Evolutionary conservation across 1,140 invertebrate genomes (phyloP), one percentile per base, ranked within the genome.

Genomic region (Sarcophaga peregrina): DNA sequence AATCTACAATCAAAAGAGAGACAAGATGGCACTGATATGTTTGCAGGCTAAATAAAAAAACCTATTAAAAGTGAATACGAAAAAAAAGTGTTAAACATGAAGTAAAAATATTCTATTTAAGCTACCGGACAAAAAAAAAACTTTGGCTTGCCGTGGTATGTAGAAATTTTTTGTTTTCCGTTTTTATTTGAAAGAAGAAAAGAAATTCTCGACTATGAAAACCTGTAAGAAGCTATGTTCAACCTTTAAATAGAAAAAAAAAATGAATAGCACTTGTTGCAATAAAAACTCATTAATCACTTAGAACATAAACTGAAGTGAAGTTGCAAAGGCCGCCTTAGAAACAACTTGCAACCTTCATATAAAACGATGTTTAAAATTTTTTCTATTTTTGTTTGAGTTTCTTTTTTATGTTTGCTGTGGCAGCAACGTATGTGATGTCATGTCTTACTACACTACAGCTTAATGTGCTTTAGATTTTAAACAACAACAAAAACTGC

Each of bases 221-320:
- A 68, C 25, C 25, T 1, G 6, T 25, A 15, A 68, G 20, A 68
- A n/a, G 62, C 47, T n/a, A 46, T 48, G 45, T 47, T 75, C 10
- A 75, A 13, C 25, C 25, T n/a, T 46, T 25, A n/a, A n/a, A n/a
- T n/a, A 75, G 46, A 13, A 46, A 11, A 7, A 46, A 45, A 75
- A 46, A 46, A 46, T 15, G 45, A 5, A 11, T 17, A 75, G 46
- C 73, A 75, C 73, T 75, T 75, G 73, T 75, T 75, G 73, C 45
- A 46, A 75, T 75, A 75, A 75, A 47, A 45, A n/a, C 10, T n/a
- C 45, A 75, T 75, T 75, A 75, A 75, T 75, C 73, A 75, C 73
- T 47, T 13, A 75, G 73, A 47, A 47, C 45, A 75, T 46, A 75
- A 15, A 46, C 45, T 45, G 73, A 75, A 68, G n/a, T 20, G 62